These are phyloP conservation scores for Acronicta leporina DNA, from an alignment of 2,888 invertebrate species.

Conservation along the genomic window DNA sequence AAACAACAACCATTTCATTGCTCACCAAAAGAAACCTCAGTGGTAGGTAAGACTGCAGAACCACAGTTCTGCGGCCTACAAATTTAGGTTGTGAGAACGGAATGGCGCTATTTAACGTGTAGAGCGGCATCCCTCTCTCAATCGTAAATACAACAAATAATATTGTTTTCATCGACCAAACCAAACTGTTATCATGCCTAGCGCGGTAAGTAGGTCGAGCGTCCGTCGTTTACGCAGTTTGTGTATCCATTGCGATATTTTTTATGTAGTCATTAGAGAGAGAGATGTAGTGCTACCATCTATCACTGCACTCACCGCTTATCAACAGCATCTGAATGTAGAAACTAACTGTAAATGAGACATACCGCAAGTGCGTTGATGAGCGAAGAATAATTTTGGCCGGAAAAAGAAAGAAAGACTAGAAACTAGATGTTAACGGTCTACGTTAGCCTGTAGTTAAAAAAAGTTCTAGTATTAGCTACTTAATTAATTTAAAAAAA, in stretches of 20 bases:
- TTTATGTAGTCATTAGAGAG: constrained; percentile 17
- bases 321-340: constrained; percentile 5
- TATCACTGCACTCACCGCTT: constrained; percentile 16
- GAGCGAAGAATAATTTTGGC: background rate
- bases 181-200: constrained; percentile 52
- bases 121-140: too few relatives aligned
- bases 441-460: too few relatives aligned
- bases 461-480: too few relatives aligned
- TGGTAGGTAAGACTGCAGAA: too few relatives aligned
- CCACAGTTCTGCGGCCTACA: too few relatives aligned
- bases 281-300: constrained; percentile 18
- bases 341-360: constrained; percentile 21
- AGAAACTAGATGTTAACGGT: too few relatives aligned
- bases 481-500: too few relatives aligned
- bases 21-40: too few relatives aligned
- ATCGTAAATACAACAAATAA: constrained; percentile 22
- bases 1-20: too few relatives aligned
- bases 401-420: background rate
- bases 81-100: too few relatives aligned
- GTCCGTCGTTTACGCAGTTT: constrained; percentile 55
- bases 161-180: constrained; percentile 49
- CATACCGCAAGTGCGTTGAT: constrained; percentile 10
- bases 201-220: constrained; percentile 59
- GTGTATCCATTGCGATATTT: constrained; percentile 39
- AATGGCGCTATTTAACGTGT: too few relatives aligned